Evolutionary conservation across 2,888 invertebrate genomes (phyloP).

Genomic region (Plagodis pulveraria): DNA sequence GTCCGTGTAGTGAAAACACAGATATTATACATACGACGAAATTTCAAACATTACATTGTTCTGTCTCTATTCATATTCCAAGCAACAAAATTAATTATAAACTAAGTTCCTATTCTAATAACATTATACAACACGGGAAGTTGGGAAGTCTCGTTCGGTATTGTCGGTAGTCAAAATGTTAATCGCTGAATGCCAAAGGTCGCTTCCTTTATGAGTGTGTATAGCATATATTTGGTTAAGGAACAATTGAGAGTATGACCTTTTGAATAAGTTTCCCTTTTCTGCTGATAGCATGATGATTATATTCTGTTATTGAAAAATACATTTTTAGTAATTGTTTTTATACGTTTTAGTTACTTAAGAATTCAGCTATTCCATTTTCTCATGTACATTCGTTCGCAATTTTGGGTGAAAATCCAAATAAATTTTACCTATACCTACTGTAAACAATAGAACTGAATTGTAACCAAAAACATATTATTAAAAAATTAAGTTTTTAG

Average conservation of each 20-base stretch:
- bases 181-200: constrained; percentile 65
- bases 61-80: not conserved
- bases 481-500: no score
- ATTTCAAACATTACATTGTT: not conserved
- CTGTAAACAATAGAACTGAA: no score
- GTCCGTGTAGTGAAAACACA: not conserved
- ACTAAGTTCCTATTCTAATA: constrained; percentile 42
- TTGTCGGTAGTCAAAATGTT: constrained; percentile 62
- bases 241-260: not conserved
- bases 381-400: no score
- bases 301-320: no score
- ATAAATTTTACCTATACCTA: no score
- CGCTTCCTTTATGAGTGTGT: constrained; percentile 57
- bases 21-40: not conserved
- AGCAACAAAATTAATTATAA: constrained; percentile 40
- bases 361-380: no score
- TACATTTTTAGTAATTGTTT: no score
- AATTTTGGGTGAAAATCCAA: no score
- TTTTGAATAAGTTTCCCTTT: no score
- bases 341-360: no score
- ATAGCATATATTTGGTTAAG: constrained; percentile 37
- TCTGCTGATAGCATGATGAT: no score
- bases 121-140: constrained; percentile 49
- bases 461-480: no score
- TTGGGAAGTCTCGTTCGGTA: constrained; percentile 63